Conservation (phyloP, 2,797 vertebrate genomes). For the Helostoma temminkii region DNA sequence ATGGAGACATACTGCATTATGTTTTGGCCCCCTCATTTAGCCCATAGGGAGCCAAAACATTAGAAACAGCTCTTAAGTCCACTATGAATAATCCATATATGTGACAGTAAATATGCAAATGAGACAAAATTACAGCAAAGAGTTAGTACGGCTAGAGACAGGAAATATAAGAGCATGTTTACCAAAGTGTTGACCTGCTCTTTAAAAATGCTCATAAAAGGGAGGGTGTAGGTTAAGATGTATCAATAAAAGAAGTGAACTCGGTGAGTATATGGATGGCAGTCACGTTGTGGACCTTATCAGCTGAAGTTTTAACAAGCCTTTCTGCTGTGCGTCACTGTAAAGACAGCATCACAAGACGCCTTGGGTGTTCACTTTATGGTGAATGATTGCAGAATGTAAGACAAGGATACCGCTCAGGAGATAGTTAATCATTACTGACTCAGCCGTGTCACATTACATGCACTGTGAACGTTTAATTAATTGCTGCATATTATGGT, state of each 20-base stretch:
- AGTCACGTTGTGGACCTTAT: slow-evolving; percentile 40
- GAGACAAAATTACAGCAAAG: too few species aligned
- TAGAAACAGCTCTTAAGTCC: too few species aligned
- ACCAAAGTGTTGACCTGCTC: background rate
- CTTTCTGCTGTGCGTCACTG: slow-evolving; percentile 65
- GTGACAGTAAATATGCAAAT: too few species aligned
- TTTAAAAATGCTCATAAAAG: background rate
- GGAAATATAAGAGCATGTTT: background rate
- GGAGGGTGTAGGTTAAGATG: background rate
- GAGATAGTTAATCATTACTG: slow-evolving; percentile 68
- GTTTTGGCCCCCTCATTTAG: too few species aligned
- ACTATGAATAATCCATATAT: too few species aligned
- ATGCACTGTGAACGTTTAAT: background rate
- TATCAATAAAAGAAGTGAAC: background rate
- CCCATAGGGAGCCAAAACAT: too few species aligned
- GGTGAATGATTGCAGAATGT: slow-evolving; percentile 31
- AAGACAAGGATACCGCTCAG: slow-evolving; percentile 33
- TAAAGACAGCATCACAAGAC: slow-evolving; percentile 47
- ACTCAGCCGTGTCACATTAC: background rate
- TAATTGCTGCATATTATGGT: background rate
- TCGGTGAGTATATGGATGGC: background rate
- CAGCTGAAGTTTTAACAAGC: slow-evolving; percentile 49
- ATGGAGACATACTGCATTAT: too few species aligned
- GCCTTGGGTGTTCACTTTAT: slow-evolving; percentile 58
- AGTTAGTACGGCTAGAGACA: too few species aligned